These are phyloP conservation scores for Habroteleia sp. DNA, from an alignment of 2,888 invertebrate species.

Conservation along the genomic window DNA sequence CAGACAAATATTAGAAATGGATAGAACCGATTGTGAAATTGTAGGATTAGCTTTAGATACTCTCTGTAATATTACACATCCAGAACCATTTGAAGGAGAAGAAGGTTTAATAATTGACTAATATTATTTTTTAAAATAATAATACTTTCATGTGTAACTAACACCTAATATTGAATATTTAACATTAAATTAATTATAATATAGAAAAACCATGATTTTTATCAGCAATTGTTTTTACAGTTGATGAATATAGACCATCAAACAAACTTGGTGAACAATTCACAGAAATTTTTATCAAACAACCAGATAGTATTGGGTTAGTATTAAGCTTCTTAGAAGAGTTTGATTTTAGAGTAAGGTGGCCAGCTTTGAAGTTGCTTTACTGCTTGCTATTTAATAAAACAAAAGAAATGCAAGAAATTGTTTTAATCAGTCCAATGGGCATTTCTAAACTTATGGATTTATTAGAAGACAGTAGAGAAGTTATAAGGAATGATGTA, in stretches of 20 bases:
- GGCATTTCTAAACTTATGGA: conserved; percentile 99
- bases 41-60: conserved; percentile 95
- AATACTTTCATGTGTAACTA: too few relatives aligned
- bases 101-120: too few relatives aligned
- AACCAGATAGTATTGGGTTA: conserved; percentile 90
- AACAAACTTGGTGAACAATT: conserved; percentile 93
- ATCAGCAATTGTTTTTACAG: conserved; percentile 62
- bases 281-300: conserved; percentile 98
- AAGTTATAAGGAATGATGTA: conserved; percentile 93
- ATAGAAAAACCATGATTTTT: conserved; percentile 1
- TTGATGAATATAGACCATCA: conserved; percentile 75
- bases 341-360: conserved; percentile 95
- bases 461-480: conserved; percentile 94
- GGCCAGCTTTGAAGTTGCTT: conserved; percentile 93
- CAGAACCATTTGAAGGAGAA: conserved; percentile 91
- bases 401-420: conserved; percentile 93
- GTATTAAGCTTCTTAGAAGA: conserved; percentile 94
- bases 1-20: conserved; percentile 91
- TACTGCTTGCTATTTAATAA: conserved; percentile 93
- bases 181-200: too few relatives aligned
- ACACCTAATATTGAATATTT: too few relatives aligned
- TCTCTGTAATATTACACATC: conserved; percentile 93
- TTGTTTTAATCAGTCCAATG: conserved; percentile 94
- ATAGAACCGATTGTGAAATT: conserved; percentile 95
- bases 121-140: conserved; percentile 1